Evolutionary conservation across 2,888 invertebrate genomes (phyloP).

Genomic region (Gymnosoma rotundatum): DNA sequence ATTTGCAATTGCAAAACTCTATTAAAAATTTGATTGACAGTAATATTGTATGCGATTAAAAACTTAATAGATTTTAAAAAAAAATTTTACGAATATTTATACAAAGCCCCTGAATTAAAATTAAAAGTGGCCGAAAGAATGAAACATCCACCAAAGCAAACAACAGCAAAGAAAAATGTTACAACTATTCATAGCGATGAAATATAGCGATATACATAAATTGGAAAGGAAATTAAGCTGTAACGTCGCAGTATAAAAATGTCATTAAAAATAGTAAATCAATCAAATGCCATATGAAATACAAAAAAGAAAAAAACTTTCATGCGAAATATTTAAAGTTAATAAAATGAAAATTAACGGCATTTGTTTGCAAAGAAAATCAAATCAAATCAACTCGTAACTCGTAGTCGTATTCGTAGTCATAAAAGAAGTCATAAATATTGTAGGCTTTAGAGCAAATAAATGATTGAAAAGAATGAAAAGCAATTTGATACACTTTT

Average conservation of each 20-base stretch:
- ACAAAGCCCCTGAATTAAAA: conserved; percentile 10
- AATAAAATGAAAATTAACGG: conserved; percentile 52
- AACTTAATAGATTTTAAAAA: conserved; percentile 36
- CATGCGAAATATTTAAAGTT: conserved; percentile 31
- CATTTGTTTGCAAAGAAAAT: conserved; percentile 49
- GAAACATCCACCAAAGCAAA: not conserved
- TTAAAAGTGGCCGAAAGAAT: not conserved
- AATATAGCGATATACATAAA: conserved; percentile 25
- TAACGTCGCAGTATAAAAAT: conserved; percentile 31
- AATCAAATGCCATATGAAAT: conserved; percentile 56
- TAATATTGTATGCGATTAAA: not conserved
- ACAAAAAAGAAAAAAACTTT: not conserved
- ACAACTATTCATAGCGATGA: not conserved
- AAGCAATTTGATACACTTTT: conserved; percentile 67
- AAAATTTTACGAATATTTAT: conserved; percentile 4
- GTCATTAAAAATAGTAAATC: conserved; percentile 59
- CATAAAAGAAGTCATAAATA: conserved; percentile 61
- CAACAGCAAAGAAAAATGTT: not conserved
- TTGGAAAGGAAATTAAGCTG: conserved; percentile 40
- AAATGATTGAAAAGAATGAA: conserved; percentile 8
- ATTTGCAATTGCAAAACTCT: conserved; percentile 33
- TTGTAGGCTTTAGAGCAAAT: conserved; percentile 52
- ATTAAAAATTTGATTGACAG: conserved; percentile 39
- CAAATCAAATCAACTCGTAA: conserved; percentile 23
- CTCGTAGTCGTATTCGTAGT: too few species aligned